Percentiles rank a stretch among this genome's conserved stretches.
phyloP scores from a whole-genome alignment of 1,140 invertebrate species.

The Sweltsa coloradensis region DNA sequence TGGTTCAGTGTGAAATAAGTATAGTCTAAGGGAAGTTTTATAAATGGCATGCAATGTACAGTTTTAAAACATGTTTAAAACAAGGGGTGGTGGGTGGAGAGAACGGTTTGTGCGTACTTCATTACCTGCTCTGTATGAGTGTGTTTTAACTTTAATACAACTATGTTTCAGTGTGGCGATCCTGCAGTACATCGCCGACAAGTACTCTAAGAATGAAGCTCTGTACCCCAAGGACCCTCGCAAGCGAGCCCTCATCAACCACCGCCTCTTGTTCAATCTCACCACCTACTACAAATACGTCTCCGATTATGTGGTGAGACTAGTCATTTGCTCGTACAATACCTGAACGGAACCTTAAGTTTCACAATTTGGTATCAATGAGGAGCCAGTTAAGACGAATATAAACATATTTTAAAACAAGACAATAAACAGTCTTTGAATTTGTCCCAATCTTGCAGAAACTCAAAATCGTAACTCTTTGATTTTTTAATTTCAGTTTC shows the following conservation, averaged over 20 bases:
- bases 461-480: background rate
- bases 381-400: background rate
- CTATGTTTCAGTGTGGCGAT: constrained; percentile 48
- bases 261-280: constrained; percentile 61
- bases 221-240: constrained; percentile 57
- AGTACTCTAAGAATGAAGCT: constrained; percentile 45
- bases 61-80: too few relatives aligned
- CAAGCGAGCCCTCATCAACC: constrained; percentile 56
- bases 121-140: too few relatives aligned
- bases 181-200: constrained; percentile 60
- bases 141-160: too few relatives aligned
- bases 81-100: too few relatives aligned
- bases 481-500: too few relatives aligned
- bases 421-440: background rate
- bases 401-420: background rate
- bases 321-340: background rate
- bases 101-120: too few relatives aligned
- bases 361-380: background rate
- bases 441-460: background rate
- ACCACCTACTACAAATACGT: constrained; percentile 60
- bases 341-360: background rate
- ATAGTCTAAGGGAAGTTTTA: too few relatives aligned
- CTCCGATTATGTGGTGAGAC: constrained; percentile 45
- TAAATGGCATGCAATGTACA: too few relatives aligned
- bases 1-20: too few relatives aligned